These are phyloP conservation scores for Heterocephalus glaber DNA, from an alignment of 2,113 vertebrate species.

Conservation along the genomic window DNA sequence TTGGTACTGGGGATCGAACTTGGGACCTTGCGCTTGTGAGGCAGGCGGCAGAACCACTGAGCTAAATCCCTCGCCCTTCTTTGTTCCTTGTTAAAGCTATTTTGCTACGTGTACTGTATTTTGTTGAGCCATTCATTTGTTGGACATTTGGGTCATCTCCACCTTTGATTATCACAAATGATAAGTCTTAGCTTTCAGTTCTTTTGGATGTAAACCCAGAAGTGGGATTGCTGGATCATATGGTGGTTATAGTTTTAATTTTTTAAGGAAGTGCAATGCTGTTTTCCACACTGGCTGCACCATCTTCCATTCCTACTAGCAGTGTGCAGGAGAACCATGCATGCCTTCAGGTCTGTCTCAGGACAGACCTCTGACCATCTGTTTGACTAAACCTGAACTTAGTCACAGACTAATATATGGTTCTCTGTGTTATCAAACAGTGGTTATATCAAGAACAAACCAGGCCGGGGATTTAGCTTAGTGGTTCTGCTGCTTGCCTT, in stretches of 20 bases:
- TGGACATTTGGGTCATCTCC: not conserved
- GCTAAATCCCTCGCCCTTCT: not conserved
- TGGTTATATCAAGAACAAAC: not conserved
- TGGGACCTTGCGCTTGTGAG: too few relatives aligned
- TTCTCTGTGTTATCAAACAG: not conserved
- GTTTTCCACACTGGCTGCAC: not conserved
- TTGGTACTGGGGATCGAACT: too few relatives aligned
- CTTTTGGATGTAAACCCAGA: not conserved
- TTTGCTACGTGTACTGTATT: not conserved
- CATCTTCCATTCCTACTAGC: not conserved
- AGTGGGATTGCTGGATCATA: not conserved
- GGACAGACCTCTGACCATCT: not conserved
- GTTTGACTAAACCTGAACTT: not conserved
- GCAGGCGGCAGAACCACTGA: too few relatives aligned
- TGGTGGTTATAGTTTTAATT: not conserved
- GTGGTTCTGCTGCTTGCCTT: too few relatives aligned
- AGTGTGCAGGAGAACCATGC: not conserved
- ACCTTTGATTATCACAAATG: not conserved
- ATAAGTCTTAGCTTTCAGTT: not conserved
- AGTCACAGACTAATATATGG: not conserved
- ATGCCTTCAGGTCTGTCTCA: not conserved
- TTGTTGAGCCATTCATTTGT: not conserved
- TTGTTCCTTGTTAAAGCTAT: not conserved
- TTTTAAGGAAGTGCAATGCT: not conserved
- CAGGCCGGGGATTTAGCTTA: not conserved